Evolutionary conservation across 2,888 invertebrate species (phyloP), one percentile per base, ranked within the genome.

Genomic region (Napeogenes sylphis): DNA sequence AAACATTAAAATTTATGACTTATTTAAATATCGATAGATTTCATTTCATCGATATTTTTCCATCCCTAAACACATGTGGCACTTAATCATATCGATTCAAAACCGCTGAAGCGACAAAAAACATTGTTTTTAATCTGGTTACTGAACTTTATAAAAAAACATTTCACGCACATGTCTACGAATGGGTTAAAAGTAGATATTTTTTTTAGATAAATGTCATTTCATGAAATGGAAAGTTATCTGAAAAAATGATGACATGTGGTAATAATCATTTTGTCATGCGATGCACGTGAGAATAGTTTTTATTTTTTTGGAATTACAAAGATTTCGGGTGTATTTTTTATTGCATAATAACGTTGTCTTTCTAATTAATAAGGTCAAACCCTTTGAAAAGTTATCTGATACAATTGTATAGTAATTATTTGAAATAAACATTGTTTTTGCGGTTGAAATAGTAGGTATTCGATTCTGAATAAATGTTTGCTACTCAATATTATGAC

Each of bases 71-170:
- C 85, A 86, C 87, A 89, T 87, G 83, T 88, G 88, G 83, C 80
- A 77, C 84, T 85, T 85, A 87, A 87, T 88, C 87, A 87, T 86
- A 88, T 85, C 79, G 81, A 83, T 79, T 80, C 85, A 82, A 83
- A 86, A 85, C 86, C 86, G 79, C 76, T 83, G 82, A 85, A 83
- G 81, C 82, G 82, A 78, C 75, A 79, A 80, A 81, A 85, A 87
- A 67, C 51, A 45, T 30, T 84, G 76, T 84, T 81, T 81, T 81
- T 84, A 84, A 83, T 87, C 87, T 88, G 88, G 89, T 89, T 87
- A 89, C 86, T 88, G 87, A 88, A 87, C 88, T 84, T 77, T 70
- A 68, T 71, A 78, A 82, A 84, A 82, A 79, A 75, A 58, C n/a
- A 10, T 74, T 71, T 72, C 70, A 68, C 72, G 58, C 82, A 81